A percentile compares a stretch with the other conserved stretches of the same genome.
Conservation (phyloP, 2,797 vertebrate genomes). For the Chromobotia macracanthus region DNA sequence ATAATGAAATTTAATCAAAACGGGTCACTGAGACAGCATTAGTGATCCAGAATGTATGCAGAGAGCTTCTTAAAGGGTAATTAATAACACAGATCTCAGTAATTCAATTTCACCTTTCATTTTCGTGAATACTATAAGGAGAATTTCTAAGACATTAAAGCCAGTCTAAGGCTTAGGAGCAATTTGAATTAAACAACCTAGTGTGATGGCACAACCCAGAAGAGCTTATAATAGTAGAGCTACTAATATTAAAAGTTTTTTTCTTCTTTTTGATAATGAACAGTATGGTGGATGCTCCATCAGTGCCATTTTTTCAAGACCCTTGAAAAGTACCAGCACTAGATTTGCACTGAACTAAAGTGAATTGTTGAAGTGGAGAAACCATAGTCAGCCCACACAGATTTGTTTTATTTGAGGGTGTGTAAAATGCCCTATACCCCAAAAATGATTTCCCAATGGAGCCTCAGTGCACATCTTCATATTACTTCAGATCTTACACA, state of each 20-base stretch:
- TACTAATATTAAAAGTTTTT: constrained; percentile 21
- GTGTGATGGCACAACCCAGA: constrained; percentile 21
- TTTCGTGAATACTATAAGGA: constrained; percentile 3
- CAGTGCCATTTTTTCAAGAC: constrained; percentile 5
- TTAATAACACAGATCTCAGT: constrained; percentile 44
- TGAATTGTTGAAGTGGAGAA: not conserved
- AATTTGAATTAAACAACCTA: constrained; percentile 39
- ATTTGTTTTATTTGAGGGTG: constrained; percentile 41
- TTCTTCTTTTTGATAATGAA: constrained; percentile 9
- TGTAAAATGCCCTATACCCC: constrained; percentile 56
- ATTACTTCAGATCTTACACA: constrained; percentile 55
- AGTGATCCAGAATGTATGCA: constrained; percentile 36
- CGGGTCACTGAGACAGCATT: constrained; percentile 14
- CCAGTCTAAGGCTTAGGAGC: constrained; percentile 19
- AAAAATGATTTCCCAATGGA: constrained; percentile 56
- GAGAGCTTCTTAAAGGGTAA: constrained; percentile 47
- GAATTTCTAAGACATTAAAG: constrained; percentile 31
- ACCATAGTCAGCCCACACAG: constrained; percentile 10
- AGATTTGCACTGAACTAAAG: not conserved
- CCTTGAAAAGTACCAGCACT: not conserved
- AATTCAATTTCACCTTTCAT: constrained; percentile 41
- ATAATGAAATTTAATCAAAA: constrained; percentile 40
- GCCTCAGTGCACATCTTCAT: constrained; percentile 50
- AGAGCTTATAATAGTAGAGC: constrained; percentile 25
- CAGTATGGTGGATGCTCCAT: not conserved